phyloP scores from a whole-genome alignment of 2,888 invertebrate genomes.

The Steromphala cineraria region DNA sequence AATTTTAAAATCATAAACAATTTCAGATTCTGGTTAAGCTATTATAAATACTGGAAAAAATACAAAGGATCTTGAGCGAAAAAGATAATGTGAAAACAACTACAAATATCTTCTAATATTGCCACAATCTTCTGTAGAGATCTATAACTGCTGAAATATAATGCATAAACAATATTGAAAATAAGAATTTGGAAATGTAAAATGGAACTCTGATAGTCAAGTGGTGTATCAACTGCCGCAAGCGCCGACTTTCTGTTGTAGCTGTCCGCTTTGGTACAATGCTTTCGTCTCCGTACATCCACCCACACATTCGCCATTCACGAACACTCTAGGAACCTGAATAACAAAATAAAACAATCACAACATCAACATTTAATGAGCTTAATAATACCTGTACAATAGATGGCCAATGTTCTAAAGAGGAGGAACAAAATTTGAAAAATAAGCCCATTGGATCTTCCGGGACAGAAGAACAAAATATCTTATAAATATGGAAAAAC shows the following conservation, averaged over 20 bases:
- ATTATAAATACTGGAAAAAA: too few relatives aligned
- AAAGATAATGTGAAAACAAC: too few relatives aligned
- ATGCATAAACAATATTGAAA: not conserved
- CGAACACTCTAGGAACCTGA: constrained; percentile 67
- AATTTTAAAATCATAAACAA: too few relatives aligned
- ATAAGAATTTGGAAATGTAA: not conserved
- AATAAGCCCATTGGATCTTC: too few relatives aligned
- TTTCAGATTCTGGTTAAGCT: too few relatives aligned
- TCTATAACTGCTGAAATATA: not conserved
- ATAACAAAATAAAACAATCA: constrained; percentile 9
- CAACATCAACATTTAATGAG: too few relatives aligned
- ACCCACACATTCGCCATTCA: constrained; percentile 65
- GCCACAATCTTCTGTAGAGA: not conserved
- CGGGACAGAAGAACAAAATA: too few relatives aligned
- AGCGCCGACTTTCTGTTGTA: constrained; percentile 42
- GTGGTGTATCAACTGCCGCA: constrained; percentile 31
- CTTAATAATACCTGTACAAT: too few relatives aligned
- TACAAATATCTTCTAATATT: not conserved
- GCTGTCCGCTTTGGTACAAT: constrained; percentile 49
- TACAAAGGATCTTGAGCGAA: too few relatives aligned
- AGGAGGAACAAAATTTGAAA: too few relatives aligned
- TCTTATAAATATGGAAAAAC: too few relatives aligned
- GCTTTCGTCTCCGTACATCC: constrained; percentile 61
- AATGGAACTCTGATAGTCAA: not conserved
- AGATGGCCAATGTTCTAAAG: too few relatives aligned